Evolutionary conservation across 2,113 vertebrate species (phyloP).

Genomic region (Ramphastos sulfuratus): DNA sequence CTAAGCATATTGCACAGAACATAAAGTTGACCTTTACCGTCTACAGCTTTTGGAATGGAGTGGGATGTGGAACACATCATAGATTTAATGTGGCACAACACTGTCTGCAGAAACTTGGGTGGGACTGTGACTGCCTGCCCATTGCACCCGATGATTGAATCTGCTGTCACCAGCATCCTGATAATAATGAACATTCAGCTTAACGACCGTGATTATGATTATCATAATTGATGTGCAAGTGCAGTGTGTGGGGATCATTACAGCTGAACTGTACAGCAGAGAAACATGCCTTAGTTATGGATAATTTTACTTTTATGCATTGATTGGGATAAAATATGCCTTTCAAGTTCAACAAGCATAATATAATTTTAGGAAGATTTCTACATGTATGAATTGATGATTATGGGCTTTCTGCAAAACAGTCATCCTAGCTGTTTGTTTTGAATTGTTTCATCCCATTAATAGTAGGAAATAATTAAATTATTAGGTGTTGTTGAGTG

Average conservation of each 20-base stretch:
- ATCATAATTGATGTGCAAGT: constrained; percentile 88
- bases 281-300: constrained; percentile 75
- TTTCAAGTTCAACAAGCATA: constrained; percentile 71
- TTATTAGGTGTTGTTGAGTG: constrained; percentile 62
- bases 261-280: constrained; percentile 77
- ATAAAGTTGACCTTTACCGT: constrained; percentile 86
- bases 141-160: constrained; percentile 82
- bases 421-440: constrained; percentile 66
- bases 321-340: constrained; percentile 79
- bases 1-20: constrained; percentile 86
- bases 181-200: constrained; percentile 88
- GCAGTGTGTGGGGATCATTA: constrained; percentile 82
- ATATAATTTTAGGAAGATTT: constrained; percentile 66
- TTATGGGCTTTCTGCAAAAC: constrained; percentile 49
- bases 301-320: constrained; percentile 76
- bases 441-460: constrained; percentile 70
- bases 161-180: constrained; percentile 85
- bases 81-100: constrained; percentile 83
- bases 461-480: constrained; percentile 74
- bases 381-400: constrained; percentile 41
- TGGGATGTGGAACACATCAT: constrained; percentile 82
- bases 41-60: constrained; percentile 76
- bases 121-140: constrained; percentile 76
- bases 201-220: constrained; percentile 89
- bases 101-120: constrained; percentile 81